Conservation (phyloP, 2,888 invertebrate genomes). For the Seladonia tumulorum region DNA sequence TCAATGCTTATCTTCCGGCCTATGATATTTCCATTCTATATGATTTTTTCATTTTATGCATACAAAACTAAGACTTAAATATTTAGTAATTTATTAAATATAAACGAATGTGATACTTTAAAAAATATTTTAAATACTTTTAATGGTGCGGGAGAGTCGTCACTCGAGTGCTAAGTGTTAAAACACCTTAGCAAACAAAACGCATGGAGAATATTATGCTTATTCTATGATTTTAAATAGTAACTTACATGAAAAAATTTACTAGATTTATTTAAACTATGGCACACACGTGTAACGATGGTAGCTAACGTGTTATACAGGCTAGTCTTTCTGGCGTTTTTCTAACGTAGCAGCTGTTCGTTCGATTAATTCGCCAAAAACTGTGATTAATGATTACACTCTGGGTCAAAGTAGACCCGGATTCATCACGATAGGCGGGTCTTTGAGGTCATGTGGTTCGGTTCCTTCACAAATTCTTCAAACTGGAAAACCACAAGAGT, state of each 20-base stretch:
- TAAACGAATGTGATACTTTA: too few species aligned
- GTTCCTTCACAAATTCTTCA: neutral
- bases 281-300: neutral
- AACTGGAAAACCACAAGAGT: slow-evolving; percentile 1
- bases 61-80: neutral
- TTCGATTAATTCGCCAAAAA: too few species aligned
- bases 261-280: neutral
- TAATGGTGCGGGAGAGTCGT: neutral
- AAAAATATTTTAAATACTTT: neutral
- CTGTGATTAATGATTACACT: too few species aligned
- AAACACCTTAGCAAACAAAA: too few species aligned
- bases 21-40: neutral
- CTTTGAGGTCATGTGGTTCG: neutral
- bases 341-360: too few species aligned
- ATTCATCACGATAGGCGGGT: too few species aligned
- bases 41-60: neutral
- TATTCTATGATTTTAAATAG: too few species aligned
- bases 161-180: too few species aligned
- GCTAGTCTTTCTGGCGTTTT: neutral
- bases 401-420: too few species aligned
- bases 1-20: neutral
- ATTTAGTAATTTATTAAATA: neutral
- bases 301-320: neutral
- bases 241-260: neutral
- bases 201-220: neutral